Conservation (phyloP, 2,888 invertebrate genomes). For the Invenusta paracnida region DNA sequence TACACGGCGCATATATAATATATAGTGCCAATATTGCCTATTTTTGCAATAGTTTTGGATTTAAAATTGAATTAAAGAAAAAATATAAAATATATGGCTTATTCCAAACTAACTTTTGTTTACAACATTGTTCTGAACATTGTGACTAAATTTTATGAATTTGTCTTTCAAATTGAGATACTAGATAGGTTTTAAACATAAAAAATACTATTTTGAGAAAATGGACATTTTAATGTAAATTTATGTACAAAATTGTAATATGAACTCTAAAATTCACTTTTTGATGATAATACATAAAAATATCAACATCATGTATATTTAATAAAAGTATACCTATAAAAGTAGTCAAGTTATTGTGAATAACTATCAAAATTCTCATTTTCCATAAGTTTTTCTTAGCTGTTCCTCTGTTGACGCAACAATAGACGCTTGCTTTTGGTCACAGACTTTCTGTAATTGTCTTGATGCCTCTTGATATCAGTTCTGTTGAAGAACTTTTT, state of each 20-base stretch:
- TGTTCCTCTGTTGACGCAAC: no score
- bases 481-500: no score
- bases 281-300: background rate
- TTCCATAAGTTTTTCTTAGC: no score
- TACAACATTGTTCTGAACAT: background rate
- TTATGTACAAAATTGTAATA: background rate
- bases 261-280: background rate
- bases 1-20: no score
- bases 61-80: background rate
- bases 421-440: no score
- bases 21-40: background rate
- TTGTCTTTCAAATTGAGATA: background rate
- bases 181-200: background rate
- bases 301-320: background rate
- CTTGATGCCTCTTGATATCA: no score
- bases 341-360: background rate
- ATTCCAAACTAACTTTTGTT: background rate
- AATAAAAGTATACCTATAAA: background rate
- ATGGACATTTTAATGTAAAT: background rate
- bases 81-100: background rate
- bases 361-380: no score
- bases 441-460: no score
- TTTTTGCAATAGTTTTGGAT: background rate
- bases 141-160: background rate
- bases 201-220: background rate